Conservation (phyloP, 2,797 vertebrate species). For the Urophycis tenuis region DNA sequence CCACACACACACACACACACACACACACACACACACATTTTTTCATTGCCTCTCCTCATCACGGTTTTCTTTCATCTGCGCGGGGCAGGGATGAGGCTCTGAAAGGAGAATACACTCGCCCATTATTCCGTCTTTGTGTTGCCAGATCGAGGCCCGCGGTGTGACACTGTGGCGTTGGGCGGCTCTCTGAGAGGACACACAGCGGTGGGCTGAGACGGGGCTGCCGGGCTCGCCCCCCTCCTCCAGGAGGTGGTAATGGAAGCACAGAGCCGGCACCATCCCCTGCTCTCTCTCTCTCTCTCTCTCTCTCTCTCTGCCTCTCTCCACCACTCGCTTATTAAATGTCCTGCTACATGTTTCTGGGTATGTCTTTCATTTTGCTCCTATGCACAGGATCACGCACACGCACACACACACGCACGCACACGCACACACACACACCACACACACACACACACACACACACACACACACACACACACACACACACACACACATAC, state of each 20-base stretch:
- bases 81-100: neutral
- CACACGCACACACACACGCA: neutral
- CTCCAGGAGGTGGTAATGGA: neutral
- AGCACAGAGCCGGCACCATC: neutral
- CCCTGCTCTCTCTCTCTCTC: neutral
- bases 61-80: neutral
- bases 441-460: too few relatives aligned
- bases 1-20: constrained; percentile 9
- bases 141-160: neutral
- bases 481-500: neutral
- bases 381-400: neutral
- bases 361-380: neutral
- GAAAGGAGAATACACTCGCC: neutral
- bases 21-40: neutral
- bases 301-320: too few relatives aligned
- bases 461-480: too few relatives aligned
- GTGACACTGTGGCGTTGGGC: neutral
- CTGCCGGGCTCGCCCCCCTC: neutral
- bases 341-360: neutral
- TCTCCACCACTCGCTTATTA: neutral
- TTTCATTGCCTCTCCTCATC: constrained; percentile 3
- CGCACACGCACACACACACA: too few relatives aligned
- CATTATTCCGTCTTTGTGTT: neutral
- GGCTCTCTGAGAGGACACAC: neutral
- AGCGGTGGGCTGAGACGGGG: neutral